Base-by-base conservation (phyloP, 1,140 invertebrate genomes). In the Lysiphlebus fabarum region DNA sequence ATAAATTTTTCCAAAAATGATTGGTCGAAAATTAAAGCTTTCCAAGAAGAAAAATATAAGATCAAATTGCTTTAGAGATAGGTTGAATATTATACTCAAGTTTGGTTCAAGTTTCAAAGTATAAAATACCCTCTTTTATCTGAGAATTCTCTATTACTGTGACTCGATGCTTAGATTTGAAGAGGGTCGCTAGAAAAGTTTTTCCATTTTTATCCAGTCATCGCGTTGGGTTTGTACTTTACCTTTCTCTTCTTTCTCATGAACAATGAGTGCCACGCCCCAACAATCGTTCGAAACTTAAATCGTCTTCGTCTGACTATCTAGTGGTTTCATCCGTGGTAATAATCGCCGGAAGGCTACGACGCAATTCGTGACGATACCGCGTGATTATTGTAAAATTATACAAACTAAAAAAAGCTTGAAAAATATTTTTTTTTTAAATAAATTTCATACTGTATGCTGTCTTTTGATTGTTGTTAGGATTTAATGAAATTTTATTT, bases 101-200 rank as follows among this genome's bases (percentile, higher is more conserved):
- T 50, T 26, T 62, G 14, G 61, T 62, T 55, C 53, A 26, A 26
- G 17, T 26, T 26, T 26, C 17, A 26, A 26, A 26, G 17, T 26
- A n/a, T n/a, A 58, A 70, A 78, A 77, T 75, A 73, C 63, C 67
- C 68, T 70, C 71, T 71, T 78, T 77, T 77, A 77, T 79, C 75
- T 56, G 73, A 74, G 75, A 77, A 77, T 77, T 61, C 63, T 50
- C 65, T 43, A 54, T 59, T 58, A 37, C 54, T 60, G 55, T 55
- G 58, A 66, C 61, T 63, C 57, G 51, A 37, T 45, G 48, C 64
- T 58, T 60, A 55, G 64, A 47, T 38, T 44, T 62, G 63, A 65
- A 61, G 67, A 68, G 63, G 68, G 62, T 51, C 49, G 69, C 42
- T 63, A 66, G 63, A 66, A n/a, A 78, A 78, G 73, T 78, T 77